Base-by-base conservation (phyloP, 2,888 invertebrate genomes). In the Idaea biselata region DNA sequence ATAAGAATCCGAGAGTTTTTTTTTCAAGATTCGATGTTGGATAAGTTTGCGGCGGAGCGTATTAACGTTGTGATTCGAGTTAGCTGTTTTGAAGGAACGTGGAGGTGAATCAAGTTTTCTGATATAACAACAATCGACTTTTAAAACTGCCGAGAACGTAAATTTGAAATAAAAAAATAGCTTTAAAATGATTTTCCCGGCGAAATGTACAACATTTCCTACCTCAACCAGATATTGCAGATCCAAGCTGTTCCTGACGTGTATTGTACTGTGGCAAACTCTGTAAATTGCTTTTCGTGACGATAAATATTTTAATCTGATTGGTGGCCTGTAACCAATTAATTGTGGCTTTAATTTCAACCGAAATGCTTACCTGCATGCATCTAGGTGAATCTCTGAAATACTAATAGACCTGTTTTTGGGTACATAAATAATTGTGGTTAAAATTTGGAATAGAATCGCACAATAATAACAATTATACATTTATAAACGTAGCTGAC, bases 251-350 rank as follows among this genome's bases (percentile, higher is more conserved):
- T 77, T 82, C 75, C 80, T 86, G 91, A 88, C 89, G 83, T 78
- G 83, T 79, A 87, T 87, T 89, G 87, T 86, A 83, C 84, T 89
- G 89, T 81, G 89, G 89, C 82, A 79, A 83, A 85, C 85, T 81
- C 84, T 84, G 88, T 82, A 89, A 90, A 91, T 91, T 90, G 91
- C 87, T 89, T 91, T 89, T 87, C 84, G 86, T 84, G 84, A 87
- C 89, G 79, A 89, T 89, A 89, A 90, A 91, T 89, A 90, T 90
- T 89, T 91, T 89, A 89, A 89, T 89, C 88, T 86, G 86, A 88
- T 89, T 87, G 86, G 88, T 86, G 89, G 88, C 83, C 84, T 80
- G 85, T 83, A 83, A 87, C 87, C 88, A 88, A 90, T 91, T 90
- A 88, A 89, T 84, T 86, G 89, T 80, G 88, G 88, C 73, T 88